Percentiles rank a stretch among this genome's conserved stretches.
Conservation (phyloP, 1,140 invertebrate genomes). For the Thaumatotibia leucotreta region DNA sequence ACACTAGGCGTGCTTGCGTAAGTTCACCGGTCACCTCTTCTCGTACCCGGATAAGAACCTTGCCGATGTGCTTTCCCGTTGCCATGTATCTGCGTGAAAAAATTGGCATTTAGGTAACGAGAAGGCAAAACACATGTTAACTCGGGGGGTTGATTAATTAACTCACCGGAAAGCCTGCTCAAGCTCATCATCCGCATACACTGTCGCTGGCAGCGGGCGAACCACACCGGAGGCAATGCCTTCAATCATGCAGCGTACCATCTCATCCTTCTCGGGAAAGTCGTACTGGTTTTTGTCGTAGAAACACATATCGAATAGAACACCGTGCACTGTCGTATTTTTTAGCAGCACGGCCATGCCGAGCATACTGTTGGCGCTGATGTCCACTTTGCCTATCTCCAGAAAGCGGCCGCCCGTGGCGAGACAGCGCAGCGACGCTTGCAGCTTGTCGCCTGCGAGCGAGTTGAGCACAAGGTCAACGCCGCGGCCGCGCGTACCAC, state of each 20-base stretch:
- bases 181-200: conserved; percentile 89
- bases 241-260: conserved; percentile 86
- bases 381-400: conserved; percentile 98
- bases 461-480: no score
- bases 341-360: no score
- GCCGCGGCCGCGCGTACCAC: conserved; percentile 87
- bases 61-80: no score
- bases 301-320: conserved; percentile 97
- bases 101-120: conserved; percentile 91
- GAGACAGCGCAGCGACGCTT: conserved; percentile 93
- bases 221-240: no score
- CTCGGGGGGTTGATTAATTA: no score
- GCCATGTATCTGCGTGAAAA: conserved; percentile 35
- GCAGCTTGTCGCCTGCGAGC: no score
- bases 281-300: conserved; percentile 97
- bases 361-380: conserved; percentile 91
- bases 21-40: conserved; percentile 79
- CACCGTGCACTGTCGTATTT: no score
- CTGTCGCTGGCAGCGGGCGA: no score
- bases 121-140: conserved; percentile 84
- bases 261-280: conserved; percentile 88
- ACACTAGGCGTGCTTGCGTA: conserved; percentile 78
- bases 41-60: conserved; percentile 92
- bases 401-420: conserved; percentile 94
- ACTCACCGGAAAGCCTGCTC: conserved; percentile 90